Percentiles rank a stretch among this genome's conserved stretches.
Conservation (phyloP, 2,888 invertebrate genomes). For the Ophion ventricosus region DNA sequence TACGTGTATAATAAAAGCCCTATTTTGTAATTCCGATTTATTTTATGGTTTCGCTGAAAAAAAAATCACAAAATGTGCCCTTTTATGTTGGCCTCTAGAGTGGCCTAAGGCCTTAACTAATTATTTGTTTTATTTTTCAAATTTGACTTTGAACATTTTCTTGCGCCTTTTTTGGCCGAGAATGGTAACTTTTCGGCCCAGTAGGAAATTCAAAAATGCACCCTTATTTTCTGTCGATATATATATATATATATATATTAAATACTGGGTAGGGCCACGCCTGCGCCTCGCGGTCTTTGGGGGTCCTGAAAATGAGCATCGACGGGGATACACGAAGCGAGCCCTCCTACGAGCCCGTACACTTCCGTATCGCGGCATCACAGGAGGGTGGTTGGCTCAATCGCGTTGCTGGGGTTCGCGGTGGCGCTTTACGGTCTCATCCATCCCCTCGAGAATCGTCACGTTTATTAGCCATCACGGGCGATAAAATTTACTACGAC, state of each 20-base stretch:
- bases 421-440: slow-evolving; percentile 21
- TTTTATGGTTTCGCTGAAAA: too few species aligned
- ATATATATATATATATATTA: background rate
- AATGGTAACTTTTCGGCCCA: too few species aligned
- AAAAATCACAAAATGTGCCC: too few species aligned
- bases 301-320: slow-evolving; percentile 44
- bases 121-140: background rate
- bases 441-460: background rate
- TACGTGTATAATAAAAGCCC: too few species aligned
- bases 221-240: too few species aligned
- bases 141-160: too few species aligned
- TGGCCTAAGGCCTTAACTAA: too few species aligned
- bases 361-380: slow-evolving; percentile 26
- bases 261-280: slow-evolving; percentile 41
- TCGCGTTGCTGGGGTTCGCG: slow-evolving; percentile 23
- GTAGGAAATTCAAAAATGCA: too few species aligned
- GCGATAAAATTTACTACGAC: background rate
- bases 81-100: too few species aligned
- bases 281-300: slow-evolving; percentile 34
- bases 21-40: too few species aligned
- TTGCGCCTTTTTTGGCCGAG: too few species aligned
- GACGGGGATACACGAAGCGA: slow-evolving; percentile 31
- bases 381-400: slow-evolving; percentile 36
- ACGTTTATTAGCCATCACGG: background rate
- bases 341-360: slow-evolving; percentile 44